These are phyloP conservation scores for Mixornis gularis DNA, from an alignment of 2,113 vertebrate genomes.

Conservation along the genomic window DNA sequence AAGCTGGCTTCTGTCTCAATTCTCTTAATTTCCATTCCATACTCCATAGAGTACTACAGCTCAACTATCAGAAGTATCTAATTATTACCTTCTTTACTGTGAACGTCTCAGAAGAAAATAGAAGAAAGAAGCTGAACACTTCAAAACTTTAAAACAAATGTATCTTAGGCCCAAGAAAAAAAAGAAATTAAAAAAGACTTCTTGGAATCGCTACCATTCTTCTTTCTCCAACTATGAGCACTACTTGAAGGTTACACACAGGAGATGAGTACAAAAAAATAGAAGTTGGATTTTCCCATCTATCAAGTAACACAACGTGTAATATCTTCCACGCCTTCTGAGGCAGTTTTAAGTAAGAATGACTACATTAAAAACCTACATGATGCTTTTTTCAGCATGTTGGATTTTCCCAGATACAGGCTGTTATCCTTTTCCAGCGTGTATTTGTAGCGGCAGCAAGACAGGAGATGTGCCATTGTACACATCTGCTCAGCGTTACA, in stretches of 20 bases:
- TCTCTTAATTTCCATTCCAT: constrained; percentile 23
- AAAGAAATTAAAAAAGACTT: background rate
- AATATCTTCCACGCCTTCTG: background rate
- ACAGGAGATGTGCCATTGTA: background rate
- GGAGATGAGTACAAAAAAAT: background rate
- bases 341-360: background rate
- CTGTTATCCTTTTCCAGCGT: background rate
- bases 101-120: constrained; percentile 59
- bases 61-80: constrained; percentile 30
- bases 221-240: background rate
- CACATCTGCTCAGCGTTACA: background rate
- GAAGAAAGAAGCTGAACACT: constrained; percentile 32
- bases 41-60: constrained; percentile 28
- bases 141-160: constrained; percentile 57
- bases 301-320: background rate
- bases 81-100: constrained; percentile 51
- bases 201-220: background rate
- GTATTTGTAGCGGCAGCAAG: background rate
- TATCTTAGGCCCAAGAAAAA: background rate
- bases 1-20: constrained; percentile 1
- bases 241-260: background rate
- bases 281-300: background rate
- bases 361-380: background rate
- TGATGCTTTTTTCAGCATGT: background rate
- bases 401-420: background rate